Evolutionary conservation across 1,140 invertebrate genomes (phyloP).

Genomic region (Macrotrachela quadricornifera): DNA sequence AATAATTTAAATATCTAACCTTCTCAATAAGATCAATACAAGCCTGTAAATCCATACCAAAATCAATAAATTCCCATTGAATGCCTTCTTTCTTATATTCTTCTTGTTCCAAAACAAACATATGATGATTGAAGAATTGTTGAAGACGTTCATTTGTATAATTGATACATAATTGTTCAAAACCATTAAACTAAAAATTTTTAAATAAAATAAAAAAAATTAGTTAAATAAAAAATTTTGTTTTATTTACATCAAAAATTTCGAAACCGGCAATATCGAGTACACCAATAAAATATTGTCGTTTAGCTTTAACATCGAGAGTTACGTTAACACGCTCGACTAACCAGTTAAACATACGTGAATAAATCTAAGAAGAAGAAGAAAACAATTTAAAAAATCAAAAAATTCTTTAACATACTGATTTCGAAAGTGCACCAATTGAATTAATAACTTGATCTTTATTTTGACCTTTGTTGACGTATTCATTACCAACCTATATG

Average conservation of each 20-base stretch:
- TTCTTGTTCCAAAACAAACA: conserved; percentile 99
- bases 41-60: conserved; percentile 90
- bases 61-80: conserved; percentile 96
- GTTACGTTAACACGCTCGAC: conserved; percentile 96
- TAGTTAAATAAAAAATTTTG: conserved; percentile 27
- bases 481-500: conserved; percentile 47
- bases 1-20: conserved; percentile 38
- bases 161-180: conserved; percentile 99
- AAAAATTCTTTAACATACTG: conserved; percentile 18
- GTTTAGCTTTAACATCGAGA: conserved; percentile 86
- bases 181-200: conserved; percentile 59
- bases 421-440: conserved; percentile 85
- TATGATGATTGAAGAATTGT: conserved; percentile 99
- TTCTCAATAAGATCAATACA: conserved; percentile 99
- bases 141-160: conserved; percentile 99
- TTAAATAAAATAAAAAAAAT: not conserved
- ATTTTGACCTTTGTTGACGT: conserved; percentile 93
- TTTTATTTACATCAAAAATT: conserved; percentile 99
- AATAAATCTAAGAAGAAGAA: conserved; percentile 43
- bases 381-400: too few relatives aligned
- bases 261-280: conserved; percentile 99
- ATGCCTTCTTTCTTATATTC: conserved; percentile 94
- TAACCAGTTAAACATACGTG: conserved; percentile 85
- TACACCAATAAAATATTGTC: conserved; percentile 94
- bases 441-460: conserved; percentile 77